phyloP scores from a whole-genome alignment of 2,113 vertebrate genomes.

The Takifugu flavidus region DNA sequence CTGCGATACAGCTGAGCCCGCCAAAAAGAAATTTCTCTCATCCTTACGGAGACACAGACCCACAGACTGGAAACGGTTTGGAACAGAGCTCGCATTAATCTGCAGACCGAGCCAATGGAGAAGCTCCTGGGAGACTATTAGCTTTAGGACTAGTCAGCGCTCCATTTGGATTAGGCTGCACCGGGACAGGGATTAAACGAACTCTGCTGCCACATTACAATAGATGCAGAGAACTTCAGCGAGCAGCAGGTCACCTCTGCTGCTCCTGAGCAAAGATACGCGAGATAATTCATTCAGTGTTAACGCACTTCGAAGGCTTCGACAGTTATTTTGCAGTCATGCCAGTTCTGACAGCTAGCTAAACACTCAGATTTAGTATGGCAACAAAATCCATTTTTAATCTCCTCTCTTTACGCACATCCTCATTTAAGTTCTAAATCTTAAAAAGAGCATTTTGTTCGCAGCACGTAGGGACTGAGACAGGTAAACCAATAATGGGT shows the following conservation, averaged over 20 bases:
- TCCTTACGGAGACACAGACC: slow-evolving; percentile 12
- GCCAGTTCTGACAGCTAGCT: too few relatives aligned
- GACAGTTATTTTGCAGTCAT: not conserved
- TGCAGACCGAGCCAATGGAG: slow-evolving; percentile 37
- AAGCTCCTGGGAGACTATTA: slow-evolving; percentile 60
- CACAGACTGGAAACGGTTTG: slow-evolving; percentile 35
- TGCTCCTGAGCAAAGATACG: slow-evolving; percentile 26
- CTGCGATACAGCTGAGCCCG: slow-evolving; percentile 20
- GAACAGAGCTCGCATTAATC: slow-evolving; percentile 47
- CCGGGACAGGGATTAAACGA: slow-evolving; percentile 54
- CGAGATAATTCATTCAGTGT: not conserved
- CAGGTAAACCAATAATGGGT: too few relatives aligned
- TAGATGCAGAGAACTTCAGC: slow-evolving; percentile 22
- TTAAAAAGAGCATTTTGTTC: too few relatives aligned
- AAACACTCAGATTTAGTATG: too few relatives aligned
- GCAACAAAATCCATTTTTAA: too few relatives aligned
- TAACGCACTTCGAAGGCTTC: not conserved
- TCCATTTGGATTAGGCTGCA: slow-evolving; percentile 63
- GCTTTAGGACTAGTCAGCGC: slow-evolving; percentile 54
- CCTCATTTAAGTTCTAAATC: too few relatives aligned
- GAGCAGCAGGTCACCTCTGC: slow-evolving; percentile 34
- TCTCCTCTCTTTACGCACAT: too few relatives aligned
- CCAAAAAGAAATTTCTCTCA: slow-evolving; percentile 20
- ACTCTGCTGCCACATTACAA: slow-evolving; percentile 54
- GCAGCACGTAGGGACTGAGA: too few relatives aligned